Conservation (phyloP, 2,888 invertebrate species). For the Pristionchus exspectatus region DNA sequence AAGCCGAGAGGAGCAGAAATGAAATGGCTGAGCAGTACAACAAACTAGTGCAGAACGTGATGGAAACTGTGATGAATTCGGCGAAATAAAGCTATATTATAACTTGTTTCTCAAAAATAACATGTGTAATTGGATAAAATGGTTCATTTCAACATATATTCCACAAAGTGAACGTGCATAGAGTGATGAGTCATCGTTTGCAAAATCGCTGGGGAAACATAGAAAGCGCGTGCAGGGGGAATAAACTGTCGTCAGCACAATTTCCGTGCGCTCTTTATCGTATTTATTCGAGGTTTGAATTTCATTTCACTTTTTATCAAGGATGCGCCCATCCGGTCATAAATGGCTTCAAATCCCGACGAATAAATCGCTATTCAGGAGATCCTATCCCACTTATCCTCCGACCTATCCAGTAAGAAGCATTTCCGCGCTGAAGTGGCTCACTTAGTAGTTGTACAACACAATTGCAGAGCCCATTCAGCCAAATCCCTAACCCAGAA, state of each 20-base stretch:
- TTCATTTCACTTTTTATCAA: neutral
- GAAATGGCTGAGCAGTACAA: neutral
- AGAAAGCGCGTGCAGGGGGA: neutral
- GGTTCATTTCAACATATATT: no score
- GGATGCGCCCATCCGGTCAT: neutral
- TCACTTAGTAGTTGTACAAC: no score
- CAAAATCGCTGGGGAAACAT: neutral
- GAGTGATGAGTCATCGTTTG: slow-evolving; percentile 7
- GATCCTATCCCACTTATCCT: no score
- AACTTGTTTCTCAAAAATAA: neutral
- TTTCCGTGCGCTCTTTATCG: no score
- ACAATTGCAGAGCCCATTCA: neutral
- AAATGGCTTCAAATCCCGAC: neutral
- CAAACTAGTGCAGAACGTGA: neutral
- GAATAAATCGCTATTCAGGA: neutral
- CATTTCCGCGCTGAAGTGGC: no score
- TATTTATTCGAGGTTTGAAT: neutral
- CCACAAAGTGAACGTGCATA: neutral
- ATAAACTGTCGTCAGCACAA: neutral
- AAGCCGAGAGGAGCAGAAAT: neutral
- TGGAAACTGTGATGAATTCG: neutral
- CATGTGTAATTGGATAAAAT: neutral
- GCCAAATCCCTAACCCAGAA: neutral
- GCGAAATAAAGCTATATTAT: neutral
- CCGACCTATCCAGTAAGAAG: no score